These are phyloP conservation scores for Epinephelus lanceolatus DNA, from an alignment of 2,113 vertebrate species.

Conservation along the genomic window DNA sequence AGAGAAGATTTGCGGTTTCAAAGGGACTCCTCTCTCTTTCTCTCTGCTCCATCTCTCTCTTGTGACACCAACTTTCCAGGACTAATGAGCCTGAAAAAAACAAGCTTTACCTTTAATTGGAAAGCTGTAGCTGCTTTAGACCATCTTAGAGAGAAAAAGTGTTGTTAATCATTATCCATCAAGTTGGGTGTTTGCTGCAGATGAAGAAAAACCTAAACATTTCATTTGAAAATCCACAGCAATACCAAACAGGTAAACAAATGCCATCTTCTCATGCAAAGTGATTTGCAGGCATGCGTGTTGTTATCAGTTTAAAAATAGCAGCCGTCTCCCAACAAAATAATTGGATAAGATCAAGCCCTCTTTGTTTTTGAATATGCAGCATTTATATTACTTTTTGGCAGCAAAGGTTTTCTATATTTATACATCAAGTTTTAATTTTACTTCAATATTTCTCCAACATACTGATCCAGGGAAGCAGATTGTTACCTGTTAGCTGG, in stretches of 20 bases:
- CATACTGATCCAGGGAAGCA: neutral
- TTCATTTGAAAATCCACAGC: slow-evolving; percentile 26
- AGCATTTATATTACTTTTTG: neutral
- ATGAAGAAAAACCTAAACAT: slow-evolving; percentile 10
- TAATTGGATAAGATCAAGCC: slow-evolving; percentile 38
- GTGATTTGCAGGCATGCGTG: slow-evolving; percentile 4
- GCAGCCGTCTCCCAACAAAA: neutral
- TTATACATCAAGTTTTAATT: neutral
- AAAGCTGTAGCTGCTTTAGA: slow-evolving; percentile 24
- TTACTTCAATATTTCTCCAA: neutral
- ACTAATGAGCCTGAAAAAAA: slow-evolving; percentile 49
- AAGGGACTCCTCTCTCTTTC: neutral
- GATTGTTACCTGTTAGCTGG: slow-evolving; percentile 1
- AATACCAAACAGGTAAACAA: slow-evolving; percentile 27
- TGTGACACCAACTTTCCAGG: slow-evolving; percentile 22
- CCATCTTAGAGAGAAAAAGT: neutral
- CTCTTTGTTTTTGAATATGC: slow-evolving; percentile 2
- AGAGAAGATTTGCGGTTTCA: neutral
- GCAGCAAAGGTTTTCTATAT: neutral
- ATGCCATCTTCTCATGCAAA: neutral
- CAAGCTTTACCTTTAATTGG: slow-evolving; percentile 44
- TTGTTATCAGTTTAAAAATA: slow-evolving; percentile 44
- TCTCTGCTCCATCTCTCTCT: neutral
- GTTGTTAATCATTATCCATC: slow-evolving; percentile 36
- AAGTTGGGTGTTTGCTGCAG: slow-evolving; percentile 13